These are phyloP conservation scores for Tachina grossa DNA, from an alignment of 2,888 invertebrate species.

Conservation along the genomic window DNA sequence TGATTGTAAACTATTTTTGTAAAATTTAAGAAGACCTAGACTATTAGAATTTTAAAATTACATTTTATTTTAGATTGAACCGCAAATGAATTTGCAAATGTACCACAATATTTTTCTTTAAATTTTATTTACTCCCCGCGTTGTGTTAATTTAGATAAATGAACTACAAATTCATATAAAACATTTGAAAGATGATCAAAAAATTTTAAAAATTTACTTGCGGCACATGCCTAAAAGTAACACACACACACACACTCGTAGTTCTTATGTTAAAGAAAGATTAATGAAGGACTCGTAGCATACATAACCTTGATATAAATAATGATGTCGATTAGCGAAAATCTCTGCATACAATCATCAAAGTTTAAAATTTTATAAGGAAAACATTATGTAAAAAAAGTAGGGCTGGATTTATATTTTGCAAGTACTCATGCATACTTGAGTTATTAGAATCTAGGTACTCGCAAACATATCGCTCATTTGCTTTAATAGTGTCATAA, in stretches of 20 bases:
- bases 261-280: constrained; percentile 35
- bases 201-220: not conserved
- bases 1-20: too few species aligned
- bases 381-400: constrained; percentile 8
- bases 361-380: constrained; percentile 19
- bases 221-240: not conserved
- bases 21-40: too few species aligned
- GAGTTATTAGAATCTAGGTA: constrained; percentile 63
- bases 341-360: constrained; percentile 55
- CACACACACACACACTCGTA: not conserved
- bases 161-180: constrained; percentile 4
- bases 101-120: too few species aligned
- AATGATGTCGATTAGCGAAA: constrained; percentile 67
- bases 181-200: not conserved
- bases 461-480: not conserved
- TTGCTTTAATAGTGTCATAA: too few species aligned
- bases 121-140: too few species aligned
- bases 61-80: too few species aligned
- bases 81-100: too few species aligned
- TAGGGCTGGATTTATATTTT: not conserved
- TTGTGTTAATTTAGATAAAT: constrained; percentile 16
- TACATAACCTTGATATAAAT: constrained; percentile 61
- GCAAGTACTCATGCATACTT: constrained; percentile 13
- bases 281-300: constrained; percentile 62
- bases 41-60: too few species aligned